phyloP scores from a whole-genome alignment of 2,113 vertebrate species.

The Grammomys surdaster region DNA sequence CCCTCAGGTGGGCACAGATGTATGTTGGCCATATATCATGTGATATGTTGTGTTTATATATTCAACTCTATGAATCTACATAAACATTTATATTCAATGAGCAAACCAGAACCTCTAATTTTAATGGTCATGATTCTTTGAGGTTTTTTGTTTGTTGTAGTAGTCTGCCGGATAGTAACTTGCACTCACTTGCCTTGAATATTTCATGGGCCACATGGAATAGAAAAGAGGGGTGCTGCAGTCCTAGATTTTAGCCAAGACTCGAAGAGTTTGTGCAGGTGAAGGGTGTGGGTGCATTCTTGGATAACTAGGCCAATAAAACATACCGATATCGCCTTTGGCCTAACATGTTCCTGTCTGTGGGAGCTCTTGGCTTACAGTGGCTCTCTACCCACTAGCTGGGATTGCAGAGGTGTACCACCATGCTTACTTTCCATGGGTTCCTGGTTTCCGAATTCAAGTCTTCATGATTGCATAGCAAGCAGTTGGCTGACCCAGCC shows the following conservation, averaged over 20 bases:
- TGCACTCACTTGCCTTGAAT: neutral
- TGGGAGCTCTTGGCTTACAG: neutral
- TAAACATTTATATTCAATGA: neutral
- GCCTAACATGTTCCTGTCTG: neutral
- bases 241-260: neutral
- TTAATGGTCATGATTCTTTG: neutral
- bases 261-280: neutral
- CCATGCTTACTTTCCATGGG: neutral
- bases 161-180: neutral
- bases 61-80: neutral
- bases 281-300: fast-evolving
- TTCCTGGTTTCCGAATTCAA: neutral
- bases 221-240: neutral
- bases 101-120: neutral
- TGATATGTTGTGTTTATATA: fast-evolving
- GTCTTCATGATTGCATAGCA: neutral
- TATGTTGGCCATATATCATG: neutral
- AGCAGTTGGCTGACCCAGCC: neutral
- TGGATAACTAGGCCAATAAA: neutral
- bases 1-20: neutral
- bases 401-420: neutral
- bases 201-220: neutral
- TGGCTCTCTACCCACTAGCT: neutral
- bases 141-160: conserved; percentile 17
- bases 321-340: neutral